Conservation (phyloP, 2,797 vertebrate genomes). For the Gymnocypris eckloni region DNA sequence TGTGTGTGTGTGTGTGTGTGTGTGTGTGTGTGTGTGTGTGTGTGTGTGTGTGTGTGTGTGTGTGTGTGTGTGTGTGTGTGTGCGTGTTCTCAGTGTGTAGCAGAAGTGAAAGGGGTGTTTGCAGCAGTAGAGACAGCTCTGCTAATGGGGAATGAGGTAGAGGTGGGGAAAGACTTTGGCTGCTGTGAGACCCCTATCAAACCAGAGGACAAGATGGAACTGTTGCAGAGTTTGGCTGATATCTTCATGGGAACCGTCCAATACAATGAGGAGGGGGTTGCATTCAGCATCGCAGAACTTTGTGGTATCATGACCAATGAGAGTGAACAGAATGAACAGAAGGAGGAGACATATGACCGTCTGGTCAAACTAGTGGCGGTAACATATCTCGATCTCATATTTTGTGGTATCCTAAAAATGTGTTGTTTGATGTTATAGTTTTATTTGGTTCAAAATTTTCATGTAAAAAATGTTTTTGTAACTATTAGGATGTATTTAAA, state of each 20-base stretch:
- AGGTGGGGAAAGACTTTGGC: conserved; percentile 75
- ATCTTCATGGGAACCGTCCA: conserved; percentile 82
- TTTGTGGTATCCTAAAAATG: background rate
- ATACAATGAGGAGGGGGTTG: conserved; percentile 76
- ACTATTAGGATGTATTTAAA: background rate
- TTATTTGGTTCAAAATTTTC: too few species aligned
- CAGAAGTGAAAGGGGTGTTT: conserved; percentile 74
- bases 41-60: too few species aligned
- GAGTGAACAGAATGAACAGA: conserved; percentile 39
- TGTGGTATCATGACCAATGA: conserved; percentile 78
- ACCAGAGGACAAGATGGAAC: conserved; percentile 70
- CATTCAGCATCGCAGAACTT: conserved; percentile 72
- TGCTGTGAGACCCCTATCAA: conserved; percentile 74
- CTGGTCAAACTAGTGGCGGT: conserved; percentile 71
- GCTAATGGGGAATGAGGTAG: conserved; percentile 57
- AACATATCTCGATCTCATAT: background rate
- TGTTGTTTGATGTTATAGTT: too few species aligned
- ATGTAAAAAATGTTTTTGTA: too few species aligned
- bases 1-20: too few species aligned
- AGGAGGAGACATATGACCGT: conserved; percentile 61
- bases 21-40: too few species aligned
- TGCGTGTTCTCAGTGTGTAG: conserved; percentile 74
- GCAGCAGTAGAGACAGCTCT: conserved; percentile 71
- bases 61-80: background rate
- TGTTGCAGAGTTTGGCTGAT: conserved; percentile 79